A percentile compares a stretch with the other conserved stretches of the same genome.
Evolutionary conservation across 2,888 invertebrate species (phyloP).

Genomic region (Brachycybe producta): DNA sequence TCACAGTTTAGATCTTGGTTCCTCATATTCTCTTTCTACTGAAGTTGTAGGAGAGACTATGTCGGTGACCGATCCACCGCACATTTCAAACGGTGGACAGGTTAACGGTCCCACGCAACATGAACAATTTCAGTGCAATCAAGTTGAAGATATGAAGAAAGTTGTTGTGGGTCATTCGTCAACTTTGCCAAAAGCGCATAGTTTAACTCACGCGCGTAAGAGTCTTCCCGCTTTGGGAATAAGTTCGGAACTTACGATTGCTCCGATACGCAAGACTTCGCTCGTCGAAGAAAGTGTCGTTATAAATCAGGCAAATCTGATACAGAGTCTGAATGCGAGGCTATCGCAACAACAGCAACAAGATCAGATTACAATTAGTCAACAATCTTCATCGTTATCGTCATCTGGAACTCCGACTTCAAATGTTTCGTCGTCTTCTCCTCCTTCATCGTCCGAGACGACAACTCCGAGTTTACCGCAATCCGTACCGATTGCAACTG

Average conservation of each 20-base stretch:
- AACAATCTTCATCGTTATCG: conserved; percentile 5
- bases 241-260: not conserved
- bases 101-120: too few species aligned
- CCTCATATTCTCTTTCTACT: conserved; percentile 9
- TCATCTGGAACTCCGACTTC: not conserved
- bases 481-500: not conserved
- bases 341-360: conserved; percentile 15
- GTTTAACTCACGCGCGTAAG: too few species aligned
- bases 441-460: conserved; percentile 1
- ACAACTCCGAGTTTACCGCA: not conserved
- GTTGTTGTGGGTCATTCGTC: not conserved
- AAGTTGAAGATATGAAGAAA: too few species aligned
- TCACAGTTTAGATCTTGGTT: conserved; percentile 10
- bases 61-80: not conserved
- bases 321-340: conserved; percentile 14
- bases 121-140: too few species aligned
- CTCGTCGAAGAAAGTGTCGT: conserved; percentile 13
- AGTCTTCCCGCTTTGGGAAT: not conserved
- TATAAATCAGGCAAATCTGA: conserved; percentile 11
- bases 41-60: not conserved
- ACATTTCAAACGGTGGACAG: not conserved
- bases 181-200: too few species aligned
- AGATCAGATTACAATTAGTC: conserved; percentile 35
- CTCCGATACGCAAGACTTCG: not conserved
- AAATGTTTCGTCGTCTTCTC: not conserved